A percentile compares a stretch with the other conserved stretches of the same genome.
Evolutionary conservation across 92 coral and sea anemone genomes (phyloP).

Genomic region (Epizoanthus fatuus): DNA sequence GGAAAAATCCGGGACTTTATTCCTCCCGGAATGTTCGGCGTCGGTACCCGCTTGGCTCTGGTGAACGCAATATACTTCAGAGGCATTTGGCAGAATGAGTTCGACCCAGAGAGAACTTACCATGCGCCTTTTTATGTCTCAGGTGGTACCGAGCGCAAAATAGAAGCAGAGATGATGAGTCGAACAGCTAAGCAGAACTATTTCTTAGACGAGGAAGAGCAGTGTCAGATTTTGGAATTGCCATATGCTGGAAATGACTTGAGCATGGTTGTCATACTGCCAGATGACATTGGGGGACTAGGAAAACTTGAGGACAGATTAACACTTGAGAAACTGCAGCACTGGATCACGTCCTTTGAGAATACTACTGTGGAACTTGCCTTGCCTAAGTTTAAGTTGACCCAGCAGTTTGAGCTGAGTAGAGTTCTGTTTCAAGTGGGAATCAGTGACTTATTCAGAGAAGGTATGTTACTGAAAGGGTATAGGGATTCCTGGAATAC

Average conservation of each 20-base stretch:
- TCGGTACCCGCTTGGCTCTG: slow-evolving; percentile 72
- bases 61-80: slow-evolving; percentile 94
- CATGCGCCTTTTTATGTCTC: slow-evolving; percentile 73
- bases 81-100: slow-evolving; percentile 86
- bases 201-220: slow-evolving; percentile 67
- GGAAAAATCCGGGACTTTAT: slow-evolving; percentile 85
- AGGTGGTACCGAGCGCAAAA: slow-evolving; percentile 47
- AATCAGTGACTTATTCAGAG: slow-evolving; percentile 74
- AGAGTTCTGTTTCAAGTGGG: slow-evolving; percentile 72
- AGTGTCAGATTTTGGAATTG: slow-evolving; percentile 81
- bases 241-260: slow-evolving; percentile 78
- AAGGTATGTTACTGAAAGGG: slow-evolving; percentile 34
- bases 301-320: slow-evolving; percentile 71
- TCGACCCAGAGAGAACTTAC: slow-evolving; percentile 66
- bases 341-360: slow-evolving; percentile 64
- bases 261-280: slow-evolving; percentile 87
- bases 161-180: slow-evolving; percentile 88
- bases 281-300: slow-evolving; percentile 77
- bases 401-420: slow-evolving; percentile 84
- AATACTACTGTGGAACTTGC: slow-evolving; percentile 71
- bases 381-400: slow-evolving; percentile 83
- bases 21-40: slow-evolving; percentile 61
- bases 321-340: slow-evolving; percentile 54
- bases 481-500: too few relatives aligned
- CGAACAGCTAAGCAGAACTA: slow-evolving; percentile 63